Evolutionary conservation across 2,113 vertebrate genomes (phyloP).

Genomic region (Phaethon lepturus): DNA sequence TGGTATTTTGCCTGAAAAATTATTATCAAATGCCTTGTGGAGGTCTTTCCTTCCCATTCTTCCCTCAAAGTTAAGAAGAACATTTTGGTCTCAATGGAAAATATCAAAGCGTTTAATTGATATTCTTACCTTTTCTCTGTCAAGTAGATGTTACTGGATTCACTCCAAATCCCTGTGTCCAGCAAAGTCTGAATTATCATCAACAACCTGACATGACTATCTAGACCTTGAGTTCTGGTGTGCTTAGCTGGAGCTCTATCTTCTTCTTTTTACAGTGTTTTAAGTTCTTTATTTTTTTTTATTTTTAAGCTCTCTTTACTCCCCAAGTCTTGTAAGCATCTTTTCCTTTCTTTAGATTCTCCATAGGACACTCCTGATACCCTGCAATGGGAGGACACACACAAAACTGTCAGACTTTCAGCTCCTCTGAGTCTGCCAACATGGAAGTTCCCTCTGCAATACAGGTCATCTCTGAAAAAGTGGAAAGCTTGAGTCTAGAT

Average conservation of each 20-base stretch:
- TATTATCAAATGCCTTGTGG: not conserved
- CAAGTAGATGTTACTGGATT: not conserved
- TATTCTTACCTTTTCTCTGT: not conserved
- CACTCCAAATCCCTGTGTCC: not conserved
- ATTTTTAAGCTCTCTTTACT: not conserved
- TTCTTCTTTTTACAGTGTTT: not conserved
- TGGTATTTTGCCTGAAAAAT: not conserved
- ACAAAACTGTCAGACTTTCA: not conserved
- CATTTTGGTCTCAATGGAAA: not conserved
- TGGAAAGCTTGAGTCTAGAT: not conserved
- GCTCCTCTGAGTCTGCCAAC: not conserved
- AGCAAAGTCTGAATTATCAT: not conserved
- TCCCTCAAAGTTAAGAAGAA: not conserved
- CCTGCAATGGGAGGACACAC: not conserved
- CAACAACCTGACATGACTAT: not conserved
- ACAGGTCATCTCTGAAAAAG: not conserved
- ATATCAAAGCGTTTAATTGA: not conserved
- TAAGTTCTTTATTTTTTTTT: not conserved
- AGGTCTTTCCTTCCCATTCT: not conserved
- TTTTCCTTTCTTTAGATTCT: not conserved
- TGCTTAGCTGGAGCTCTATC: not conserved
- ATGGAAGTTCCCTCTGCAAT: not conserved
- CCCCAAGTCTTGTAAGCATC: not conserved
- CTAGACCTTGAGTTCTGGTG: not conserved
- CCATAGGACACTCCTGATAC: not conserved